A percentile compares a stretch with the other conserved stretches of the same genome.
Conservation (phyloP, 1,140 invertebrate genomes). For the Heliconius eleuchia region DNA sequence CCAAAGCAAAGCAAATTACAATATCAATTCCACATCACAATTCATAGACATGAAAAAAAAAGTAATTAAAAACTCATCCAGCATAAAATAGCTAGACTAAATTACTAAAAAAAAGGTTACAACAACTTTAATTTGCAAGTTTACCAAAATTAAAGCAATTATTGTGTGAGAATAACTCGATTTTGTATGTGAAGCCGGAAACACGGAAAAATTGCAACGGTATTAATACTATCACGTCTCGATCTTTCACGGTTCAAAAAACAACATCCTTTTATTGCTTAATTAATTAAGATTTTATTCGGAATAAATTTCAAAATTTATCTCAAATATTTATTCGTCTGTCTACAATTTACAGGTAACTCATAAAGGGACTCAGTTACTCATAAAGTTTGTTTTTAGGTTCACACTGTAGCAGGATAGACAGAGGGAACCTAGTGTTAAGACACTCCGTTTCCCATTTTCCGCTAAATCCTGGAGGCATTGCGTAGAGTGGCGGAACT, state of each 20-base stretch:
- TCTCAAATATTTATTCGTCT: neutral
- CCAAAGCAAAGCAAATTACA: neutral
- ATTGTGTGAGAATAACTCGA: slow-evolving; percentile 9
- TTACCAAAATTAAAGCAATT: slow-evolving; percentile 3
- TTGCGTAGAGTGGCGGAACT: too few relatives aligned
- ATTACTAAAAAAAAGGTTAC: neutral
- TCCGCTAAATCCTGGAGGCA: too few relatives aligned
- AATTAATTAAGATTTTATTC: neutral
- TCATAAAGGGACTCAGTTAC: neutral
- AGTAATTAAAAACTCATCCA: neutral
- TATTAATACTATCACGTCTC: slow-evolving; percentile 25
- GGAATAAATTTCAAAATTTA: neutral
- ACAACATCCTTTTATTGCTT: slow-evolving; percentile 14
- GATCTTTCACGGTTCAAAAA: slow-evolving; percentile 31
- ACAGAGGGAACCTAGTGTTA: too few relatives aligned
- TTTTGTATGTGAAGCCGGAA: slow-evolving; percentile 23
- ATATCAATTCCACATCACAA: neutral
- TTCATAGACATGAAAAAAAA: neutral
- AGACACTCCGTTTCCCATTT: too few relatives aligned
- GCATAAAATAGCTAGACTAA: neutral
- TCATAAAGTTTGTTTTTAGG: neutral
- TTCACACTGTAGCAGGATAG: too few relatives aligned
- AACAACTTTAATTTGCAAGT: neutral
- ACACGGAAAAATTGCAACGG: slow-evolving; percentile 23
- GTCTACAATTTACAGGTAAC: neutral